phyloP scores from a whole-genome alignment of 2,888 invertebrate genomes.

The Lasioglossum villosulum region DNA sequence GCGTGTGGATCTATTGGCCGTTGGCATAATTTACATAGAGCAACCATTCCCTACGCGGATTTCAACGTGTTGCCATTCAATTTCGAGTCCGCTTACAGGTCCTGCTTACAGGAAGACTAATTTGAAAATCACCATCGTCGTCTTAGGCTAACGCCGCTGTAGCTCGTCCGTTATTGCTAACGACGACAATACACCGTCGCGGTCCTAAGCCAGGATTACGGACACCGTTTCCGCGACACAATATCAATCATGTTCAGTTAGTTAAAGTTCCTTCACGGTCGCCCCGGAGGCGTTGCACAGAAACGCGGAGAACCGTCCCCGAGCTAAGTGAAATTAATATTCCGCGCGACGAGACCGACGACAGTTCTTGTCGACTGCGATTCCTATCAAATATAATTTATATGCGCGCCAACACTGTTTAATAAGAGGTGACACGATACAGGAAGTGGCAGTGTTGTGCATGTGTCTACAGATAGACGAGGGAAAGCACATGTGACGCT shows the following conservation, averaged over 20 bases:
- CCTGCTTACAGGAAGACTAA: slow-evolving; percentile 39
- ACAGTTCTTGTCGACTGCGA: slow-evolving; percentile 9
- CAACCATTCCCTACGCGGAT: slow-evolving; percentile 20
- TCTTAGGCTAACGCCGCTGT: slow-evolving; percentile 39
- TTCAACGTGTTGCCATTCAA: slow-evolving; percentile 51
- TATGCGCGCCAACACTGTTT: slow-evolving; percentile 5
- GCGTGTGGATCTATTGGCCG: slow-evolving; percentile 15
- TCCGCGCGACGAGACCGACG: slow-evolving; percentile 19
- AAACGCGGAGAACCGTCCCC: neutral
- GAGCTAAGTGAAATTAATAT: slow-evolving; percentile 47
- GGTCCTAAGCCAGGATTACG: slow-evolving; percentile 39
- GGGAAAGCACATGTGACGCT: neutral
- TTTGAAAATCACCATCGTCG: slow-evolving; percentile 44
- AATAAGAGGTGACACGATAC: neutral
- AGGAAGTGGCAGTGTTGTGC: neutral
- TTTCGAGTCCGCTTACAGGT: slow-evolving; percentile 26
- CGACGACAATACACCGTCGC: slow-evolving; percentile 34
- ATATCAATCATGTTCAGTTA: slow-evolving; percentile 51
- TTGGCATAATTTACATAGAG: slow-evolving; percentile 32
- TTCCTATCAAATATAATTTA: slow-evolving; percentile 34
- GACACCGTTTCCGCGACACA: slow-evolving; percentile 20
- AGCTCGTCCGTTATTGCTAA: slow-evolving; percentile 42
- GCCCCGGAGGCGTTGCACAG: neutral
- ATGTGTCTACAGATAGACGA: neutral
- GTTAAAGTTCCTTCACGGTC: slow-evolving; percentile 36